Evolutionary conservation across 2,113 vertebrate genomes (phyloP).

Genomic region (Hippocampus guttulatus): DNA sequence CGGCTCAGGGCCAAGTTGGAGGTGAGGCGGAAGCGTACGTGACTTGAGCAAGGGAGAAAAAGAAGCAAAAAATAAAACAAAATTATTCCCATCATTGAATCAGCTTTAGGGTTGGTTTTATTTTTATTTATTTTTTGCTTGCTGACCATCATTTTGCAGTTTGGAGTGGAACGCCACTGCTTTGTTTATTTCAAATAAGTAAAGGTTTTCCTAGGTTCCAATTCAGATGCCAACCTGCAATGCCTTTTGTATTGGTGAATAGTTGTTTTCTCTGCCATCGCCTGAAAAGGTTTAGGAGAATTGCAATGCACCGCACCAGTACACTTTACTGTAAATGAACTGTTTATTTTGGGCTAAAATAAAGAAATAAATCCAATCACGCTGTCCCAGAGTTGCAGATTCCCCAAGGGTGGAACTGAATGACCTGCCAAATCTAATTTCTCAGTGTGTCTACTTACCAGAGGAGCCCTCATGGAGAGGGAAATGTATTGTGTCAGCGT

Average conservation of each 20-base stretch:
- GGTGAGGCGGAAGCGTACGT: constrained; percentile 54
- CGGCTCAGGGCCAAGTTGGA: constrained; percentile 70
- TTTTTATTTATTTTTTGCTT: background rate
- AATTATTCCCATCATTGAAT: constrained; percentile 7
- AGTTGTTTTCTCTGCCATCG: background rate
- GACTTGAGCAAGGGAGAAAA: constrained; percentile 19
- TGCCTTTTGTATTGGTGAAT: constrained; percentile 14
- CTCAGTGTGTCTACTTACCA: constrained; percentile 64
- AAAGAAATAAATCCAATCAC: constrained; percentile 18
- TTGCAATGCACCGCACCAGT: background rate
- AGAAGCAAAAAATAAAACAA: constrained; percentile 16
- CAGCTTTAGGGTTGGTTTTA: background rate
- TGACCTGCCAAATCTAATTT: constrained; percentile 70
- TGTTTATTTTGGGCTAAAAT: constrained; percentile 38
- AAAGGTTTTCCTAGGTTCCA: constrained; percentile 6
- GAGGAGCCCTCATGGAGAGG: constrained; percentile 39
- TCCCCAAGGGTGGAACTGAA: constrained; percentile 51
- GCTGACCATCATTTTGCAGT: background rate
- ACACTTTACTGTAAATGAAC: constrained; percentile 34
- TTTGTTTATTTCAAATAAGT: background rate
- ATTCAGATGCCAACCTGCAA: constrained; percentile 13
- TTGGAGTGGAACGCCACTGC: background rate
- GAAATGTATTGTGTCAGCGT: constrained; percentile 61
- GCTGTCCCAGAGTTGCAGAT: constrained; percentile 53
- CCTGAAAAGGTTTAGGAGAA: constrained; percentile 18